Evolutionary conservation across 2,113 vertebrate species (phyloP).

Genomic region (Tympanuchus pallidicinctus): DNA sequence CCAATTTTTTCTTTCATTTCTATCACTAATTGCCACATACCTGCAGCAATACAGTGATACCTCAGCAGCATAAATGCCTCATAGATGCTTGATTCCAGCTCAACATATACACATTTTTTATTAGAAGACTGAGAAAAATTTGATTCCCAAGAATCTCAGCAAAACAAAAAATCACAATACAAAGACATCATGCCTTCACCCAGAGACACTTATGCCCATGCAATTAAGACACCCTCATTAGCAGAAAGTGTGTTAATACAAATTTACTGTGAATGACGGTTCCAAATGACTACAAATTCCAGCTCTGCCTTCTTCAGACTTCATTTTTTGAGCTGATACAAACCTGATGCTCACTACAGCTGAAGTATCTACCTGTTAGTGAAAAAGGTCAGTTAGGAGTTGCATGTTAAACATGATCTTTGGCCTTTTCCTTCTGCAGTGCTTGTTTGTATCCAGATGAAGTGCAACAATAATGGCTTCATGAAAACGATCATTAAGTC

Average conservation of each 20-base stretch:
- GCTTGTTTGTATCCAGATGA: not conserved
- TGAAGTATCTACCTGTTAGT: not conserved
- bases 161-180: not conserved
- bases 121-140: not conserved
- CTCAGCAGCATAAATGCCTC: not conserved
- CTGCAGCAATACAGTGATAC: not conserved
- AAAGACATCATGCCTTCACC: accelerated
- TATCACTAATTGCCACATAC: not conserved
- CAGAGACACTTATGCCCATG: not conserved
- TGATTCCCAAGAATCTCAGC: not conserved
- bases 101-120: not conserved
- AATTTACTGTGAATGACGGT: not conserved
- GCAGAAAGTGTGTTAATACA: not conserved
- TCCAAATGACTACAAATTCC: not conserved
- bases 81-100: not conserved
- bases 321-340: not conserved
- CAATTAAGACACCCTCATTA: not conserved
- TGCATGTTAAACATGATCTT: not conserved
- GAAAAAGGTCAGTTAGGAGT: not conserved
- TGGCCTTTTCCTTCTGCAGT: slow-evolving; percentile 3
- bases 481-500: slow-evolving; percentile 4
- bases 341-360: not conserved
- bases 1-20: not conserved
- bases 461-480: not conserved
- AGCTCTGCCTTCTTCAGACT: not conserved